Base-by-base conservation (phyloP, 1,140 invertebrate genomes). In the Cotesia glomerata region DNA sequence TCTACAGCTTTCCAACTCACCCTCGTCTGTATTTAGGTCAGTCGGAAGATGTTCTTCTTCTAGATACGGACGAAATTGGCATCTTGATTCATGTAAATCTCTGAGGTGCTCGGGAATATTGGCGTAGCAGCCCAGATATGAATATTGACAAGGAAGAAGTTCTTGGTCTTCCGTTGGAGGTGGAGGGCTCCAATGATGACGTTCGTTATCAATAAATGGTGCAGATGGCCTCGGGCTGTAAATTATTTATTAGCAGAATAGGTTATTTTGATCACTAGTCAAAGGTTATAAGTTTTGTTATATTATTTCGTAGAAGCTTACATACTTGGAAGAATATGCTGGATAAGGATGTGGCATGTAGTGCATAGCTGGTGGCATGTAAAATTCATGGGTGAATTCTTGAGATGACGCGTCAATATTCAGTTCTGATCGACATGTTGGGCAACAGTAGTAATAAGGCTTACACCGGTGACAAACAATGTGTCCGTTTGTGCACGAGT, bases 381-480 rank as follows among this genome's bases (percentile, higher is more conserved):
- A 58, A 49, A 70, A 62, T 0, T 71, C 39, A 11, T 45, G 5
- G 16, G 39, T 54, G 4, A 26, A 9, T n/a, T 73, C 67, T 1
- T 56, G 34, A 5, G 77, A 32, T 39, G 71, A 39, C 67, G 68
- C 74, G 63, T 79, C 64, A 9, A 73, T 9, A 16, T 77, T 39
- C 62, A 83, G 62, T 3, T 80, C 74, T 35, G 72, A 67, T 3
- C 51, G 69, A 54, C 84, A 85, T 4, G 74, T 79, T 16, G 82
- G 82, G 69, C 84, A 85, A 4, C 61, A 14, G 70, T 77, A 78
- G 62, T 85, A 85, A 68, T 82, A 82, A 3, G 82, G 82, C 59
- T 82, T 84, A 71, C 84, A 85, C 8, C 83, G 82, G 34, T 81
- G 71, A 67, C 84, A 85, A 4, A 85, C 72, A 8, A 73, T 74